These are phyloP conservation scores for Serinus canaria DNA, from an alignment of 2,113 vertebrate species.

Conservation along the genomic window DNA sequence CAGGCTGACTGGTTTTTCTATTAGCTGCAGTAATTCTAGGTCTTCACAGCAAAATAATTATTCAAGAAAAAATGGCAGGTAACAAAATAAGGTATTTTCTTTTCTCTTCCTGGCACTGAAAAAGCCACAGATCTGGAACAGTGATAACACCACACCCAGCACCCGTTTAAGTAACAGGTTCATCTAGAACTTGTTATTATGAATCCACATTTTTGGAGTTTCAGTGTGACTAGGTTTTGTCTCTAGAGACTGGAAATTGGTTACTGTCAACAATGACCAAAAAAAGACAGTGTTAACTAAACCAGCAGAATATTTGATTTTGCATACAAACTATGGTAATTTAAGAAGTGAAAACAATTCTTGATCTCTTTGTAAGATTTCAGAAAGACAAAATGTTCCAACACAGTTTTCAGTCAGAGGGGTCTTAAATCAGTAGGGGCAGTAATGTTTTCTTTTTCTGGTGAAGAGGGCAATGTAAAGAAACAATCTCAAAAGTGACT, in stretches of 20 bases:
- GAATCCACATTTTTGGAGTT: background rate
- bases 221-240: background rate
- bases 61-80: background rate
- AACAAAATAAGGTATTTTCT: background rate
- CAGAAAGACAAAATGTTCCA: background rate
- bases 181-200: background rate
- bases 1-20: background rate
- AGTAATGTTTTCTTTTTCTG: background rate
- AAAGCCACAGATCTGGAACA: background rate
- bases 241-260: background rate
- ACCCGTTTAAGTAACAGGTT: background rate
- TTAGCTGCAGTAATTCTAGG: background rate
- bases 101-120: background rate
- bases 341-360: background rate
- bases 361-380: background rate
- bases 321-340: background rate
- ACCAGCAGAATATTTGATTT: background rate
- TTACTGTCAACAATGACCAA: background rate
- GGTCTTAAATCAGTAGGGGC: background rate
- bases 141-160: background rate
- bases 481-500: background rate
- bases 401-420: background rate
- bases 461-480: background rate
- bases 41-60: background rate
- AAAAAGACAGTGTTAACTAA: background rate